Percentiles rank a stretch among this genome's conserved stretches.
Conservation (phyloP, 2,797 vertebrate genomes). For the Cuculus canorus region DNA sequence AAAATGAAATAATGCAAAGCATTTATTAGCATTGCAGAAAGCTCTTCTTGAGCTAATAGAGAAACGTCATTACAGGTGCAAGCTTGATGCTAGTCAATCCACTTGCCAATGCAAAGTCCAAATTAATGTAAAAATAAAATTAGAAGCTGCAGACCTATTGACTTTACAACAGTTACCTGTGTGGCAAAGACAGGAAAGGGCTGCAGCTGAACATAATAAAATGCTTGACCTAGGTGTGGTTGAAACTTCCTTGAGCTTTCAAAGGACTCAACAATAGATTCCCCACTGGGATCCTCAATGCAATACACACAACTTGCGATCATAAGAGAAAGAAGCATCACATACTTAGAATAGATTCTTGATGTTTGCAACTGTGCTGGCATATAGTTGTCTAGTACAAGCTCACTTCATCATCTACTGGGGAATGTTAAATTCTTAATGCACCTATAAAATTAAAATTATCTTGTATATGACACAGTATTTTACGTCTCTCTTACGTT, state of each 20-base stretch:
- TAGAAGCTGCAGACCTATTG: not conserved
- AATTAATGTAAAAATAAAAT: not conserved
- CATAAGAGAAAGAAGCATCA: not conserved
- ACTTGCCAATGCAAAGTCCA: not conserved
- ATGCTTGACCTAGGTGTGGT: accelerated
- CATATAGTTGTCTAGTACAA: not conserved
- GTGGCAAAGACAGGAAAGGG: not conserved
- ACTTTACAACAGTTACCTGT: not conserved
- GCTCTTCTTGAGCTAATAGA: not conserved
- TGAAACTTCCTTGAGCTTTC: not conserved
- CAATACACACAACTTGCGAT: not conserved
- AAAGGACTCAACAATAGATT: not conserved
- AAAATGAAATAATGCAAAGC: not conserved
- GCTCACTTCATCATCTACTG: not conserved
- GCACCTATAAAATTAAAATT: not conserved
- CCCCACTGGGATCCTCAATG: not conserved
- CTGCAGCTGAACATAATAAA: not conserved
- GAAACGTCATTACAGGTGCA: not conserved
- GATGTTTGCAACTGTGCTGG: not conserved
- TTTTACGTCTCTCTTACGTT: not conserved
- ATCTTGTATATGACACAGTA: not conserved
- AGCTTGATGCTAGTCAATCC: not conserved
- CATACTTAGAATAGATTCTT: not conserved
- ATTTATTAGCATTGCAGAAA: not conserved
- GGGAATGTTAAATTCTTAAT: not conserved